Evolutionary conservation across 2,113 vertebrate species (phyloP), one percentile per base, ranked within the genome.

Genomic region (Redunca redunca): DNA sequence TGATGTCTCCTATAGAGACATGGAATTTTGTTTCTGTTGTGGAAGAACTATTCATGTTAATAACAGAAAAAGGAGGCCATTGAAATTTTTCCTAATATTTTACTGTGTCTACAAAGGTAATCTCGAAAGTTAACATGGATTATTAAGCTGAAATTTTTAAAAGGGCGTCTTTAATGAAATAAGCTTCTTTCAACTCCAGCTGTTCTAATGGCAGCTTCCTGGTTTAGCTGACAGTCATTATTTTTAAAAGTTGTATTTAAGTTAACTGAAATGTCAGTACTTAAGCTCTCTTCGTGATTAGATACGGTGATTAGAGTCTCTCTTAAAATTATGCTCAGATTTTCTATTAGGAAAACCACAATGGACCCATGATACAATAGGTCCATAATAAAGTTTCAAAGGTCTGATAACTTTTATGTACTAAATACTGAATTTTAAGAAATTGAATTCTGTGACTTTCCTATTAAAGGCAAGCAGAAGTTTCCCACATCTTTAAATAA

Each of bases 191-290:
- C n/a, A 71, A 21, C 25, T 77, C 84, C 25, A 96, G 60, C 81
- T 86, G 58, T 96, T 85, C 87, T 40, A 53, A 43, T 10, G 23
- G 88, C 82, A 86, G 60, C 94, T 97, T 97, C 95, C 94, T 92
- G 82, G 91, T 80, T 64, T 93, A 95, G 88, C 96, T 97, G 95
- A 87, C 90, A 92, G 50, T 86, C 88, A 83, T 97, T 98, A 95
- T 93, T 97, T 95, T 94, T 81, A 82, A 88, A 97, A 96, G 55
- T 94, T 90, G 13, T 86, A 89, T 94, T 96, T 94, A 93, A 92
- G 94, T 92, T 97, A 94, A 97, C 55, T 86, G 89, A 74, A 97
- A 43, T 92, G 91, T 62, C 78, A 82, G 58, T 67, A 64, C 48
- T 95, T 84, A 71, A n/a, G 40, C 40, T 52, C 96, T 84, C 85